These are phyloP conservation scores for Drosophila meridionalis DNA, from an alignment of 2,888 invertebrate species.

Conservation along the genomic window DNA sequence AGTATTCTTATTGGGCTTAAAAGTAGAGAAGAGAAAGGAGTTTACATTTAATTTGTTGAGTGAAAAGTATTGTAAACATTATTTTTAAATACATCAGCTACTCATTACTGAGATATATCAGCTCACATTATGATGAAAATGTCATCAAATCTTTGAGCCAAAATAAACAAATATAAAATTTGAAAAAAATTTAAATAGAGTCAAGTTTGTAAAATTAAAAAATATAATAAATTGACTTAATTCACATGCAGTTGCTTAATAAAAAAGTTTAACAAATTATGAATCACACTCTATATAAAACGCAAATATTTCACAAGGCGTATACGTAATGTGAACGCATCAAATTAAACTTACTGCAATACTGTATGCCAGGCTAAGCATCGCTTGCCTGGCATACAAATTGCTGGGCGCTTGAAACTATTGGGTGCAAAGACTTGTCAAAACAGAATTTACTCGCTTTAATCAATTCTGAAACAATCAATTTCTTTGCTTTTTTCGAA, in stretches of 20 bases:
- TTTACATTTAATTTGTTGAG: neutral
- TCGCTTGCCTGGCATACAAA: neutral
- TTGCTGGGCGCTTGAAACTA: neutral
- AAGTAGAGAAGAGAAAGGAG: neutral
- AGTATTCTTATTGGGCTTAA: neutral
- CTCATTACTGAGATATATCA: too few species aligned
- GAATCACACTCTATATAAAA: neutral
- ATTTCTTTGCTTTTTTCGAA: slow-evolving; percentile 16
- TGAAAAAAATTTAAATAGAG: too few species aligned
- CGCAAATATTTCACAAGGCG: neutral
- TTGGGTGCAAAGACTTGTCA: neutral
- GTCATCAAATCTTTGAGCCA: too few species aligned
- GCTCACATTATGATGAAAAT: too few species aligned
- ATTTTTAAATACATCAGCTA: too few species aligned
- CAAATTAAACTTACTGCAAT: neutral
- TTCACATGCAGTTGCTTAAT: too few species aligned
- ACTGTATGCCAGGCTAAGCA: too few species aligned
- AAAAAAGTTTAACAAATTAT: neutral
- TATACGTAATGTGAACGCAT: neutral
- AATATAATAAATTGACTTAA: too few species aligned
- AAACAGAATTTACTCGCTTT: neutral
- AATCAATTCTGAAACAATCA: slow-evolving; percentile 22
- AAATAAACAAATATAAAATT: too few species aligned
- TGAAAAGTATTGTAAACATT: too few species aligned
- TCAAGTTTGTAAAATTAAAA: too few species aligned